phyloP scores from a whole-genome alignment of 2,113 vertebrate genomes.

The Etia nguti region DNA sequence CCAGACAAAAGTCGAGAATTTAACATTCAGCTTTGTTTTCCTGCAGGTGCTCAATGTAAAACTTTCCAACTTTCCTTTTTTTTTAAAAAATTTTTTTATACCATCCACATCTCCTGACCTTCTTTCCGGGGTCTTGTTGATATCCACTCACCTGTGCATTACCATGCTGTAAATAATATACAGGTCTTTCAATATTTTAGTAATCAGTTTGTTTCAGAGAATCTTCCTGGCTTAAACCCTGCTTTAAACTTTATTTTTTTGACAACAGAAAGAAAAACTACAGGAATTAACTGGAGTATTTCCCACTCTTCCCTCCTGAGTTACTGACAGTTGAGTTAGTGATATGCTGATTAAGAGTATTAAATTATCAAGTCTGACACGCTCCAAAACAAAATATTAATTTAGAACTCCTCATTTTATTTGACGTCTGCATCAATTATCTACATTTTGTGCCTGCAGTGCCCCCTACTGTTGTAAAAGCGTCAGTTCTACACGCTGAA shows the following conservation, averaged over 20 bases:
- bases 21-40: background rate
- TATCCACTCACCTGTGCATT: background rate
- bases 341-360: background rate
- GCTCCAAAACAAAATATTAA: background rate
- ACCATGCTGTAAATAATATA: background rate
- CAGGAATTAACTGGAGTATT: background rate
- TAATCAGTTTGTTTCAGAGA: background rate
- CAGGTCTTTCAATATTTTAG: background rate
- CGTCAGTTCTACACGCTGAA: background rate
- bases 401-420: background rate
- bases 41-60: background rate
- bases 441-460: background rate
- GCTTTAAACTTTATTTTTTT: background rate
- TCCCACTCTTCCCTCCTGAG: background rate
- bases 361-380: background rate
- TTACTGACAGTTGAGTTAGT: background rate
- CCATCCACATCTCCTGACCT: background rate
- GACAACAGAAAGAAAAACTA: background rate
- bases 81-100: background rate
- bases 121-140: background rate
- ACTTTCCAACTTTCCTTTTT: background rate
- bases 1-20: background rate
- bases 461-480: conserved; percentile 39
- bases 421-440: background rate
- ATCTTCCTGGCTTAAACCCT: background rate